A percentile compares a stretch with the other conserved stretches of the same genome.
Evolutionary conservation across 2,113 vertebrate species (phyloP).

Genomic region (Aegithalos caudatus): DNA sequence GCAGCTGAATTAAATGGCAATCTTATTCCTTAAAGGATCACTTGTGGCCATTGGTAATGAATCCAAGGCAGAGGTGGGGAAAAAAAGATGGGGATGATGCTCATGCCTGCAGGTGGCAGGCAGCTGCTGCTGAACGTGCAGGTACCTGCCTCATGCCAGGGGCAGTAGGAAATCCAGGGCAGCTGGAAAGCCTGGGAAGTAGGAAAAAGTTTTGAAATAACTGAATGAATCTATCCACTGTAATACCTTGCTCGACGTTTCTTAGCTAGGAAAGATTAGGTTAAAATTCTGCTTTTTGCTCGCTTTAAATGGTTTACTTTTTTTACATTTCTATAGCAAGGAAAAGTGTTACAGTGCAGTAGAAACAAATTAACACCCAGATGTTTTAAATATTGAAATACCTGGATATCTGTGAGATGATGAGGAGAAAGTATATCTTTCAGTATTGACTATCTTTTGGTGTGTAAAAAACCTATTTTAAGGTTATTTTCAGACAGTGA

Average conservation of each 20-base stretch:
- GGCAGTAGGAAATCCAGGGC: background rate
- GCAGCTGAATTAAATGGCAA: background rate
- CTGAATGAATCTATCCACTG: background rate
- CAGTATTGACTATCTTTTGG: background rate
- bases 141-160: background rate
- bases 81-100: background rate
- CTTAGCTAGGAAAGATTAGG: background rate
- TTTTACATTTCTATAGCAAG: background rate
- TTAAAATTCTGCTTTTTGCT: background rate
- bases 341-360: background rate
- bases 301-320: background rate
- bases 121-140: background rate
- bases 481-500: background rate
- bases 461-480: background rate
- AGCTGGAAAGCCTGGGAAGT: background rate
- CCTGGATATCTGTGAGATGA: background rate
- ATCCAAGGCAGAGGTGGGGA: background rate
- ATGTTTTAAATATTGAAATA: background rate
- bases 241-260: background rate
- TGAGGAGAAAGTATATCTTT: background rate
- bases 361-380: background rate
- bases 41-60: background rate
- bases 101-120: background rate
- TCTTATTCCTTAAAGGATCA: background rate
- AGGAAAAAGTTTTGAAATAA: background rate